Conservation (phyloP, 2,888 invertebrate genomes). For the Dryobota labecula region DNA sequence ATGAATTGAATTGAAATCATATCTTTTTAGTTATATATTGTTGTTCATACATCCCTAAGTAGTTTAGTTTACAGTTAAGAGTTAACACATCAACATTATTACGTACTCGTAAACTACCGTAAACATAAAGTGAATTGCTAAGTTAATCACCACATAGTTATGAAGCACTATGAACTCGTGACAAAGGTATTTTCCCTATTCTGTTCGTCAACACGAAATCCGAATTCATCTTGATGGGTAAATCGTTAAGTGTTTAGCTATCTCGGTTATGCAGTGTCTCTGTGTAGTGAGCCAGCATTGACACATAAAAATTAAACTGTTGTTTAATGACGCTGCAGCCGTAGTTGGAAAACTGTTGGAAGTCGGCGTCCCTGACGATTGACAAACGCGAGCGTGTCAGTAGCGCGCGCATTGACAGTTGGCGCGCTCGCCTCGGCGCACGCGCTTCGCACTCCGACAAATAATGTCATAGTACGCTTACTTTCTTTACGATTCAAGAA, state of each 20-base stretch:
- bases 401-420: constrained; percentile 74
- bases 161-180: constrained; percentile 13
- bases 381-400: constrained; percentile 65
- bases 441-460: constrained; percentile 62
- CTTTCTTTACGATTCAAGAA: constrained; percentile 61
- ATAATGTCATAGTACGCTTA: constrained; percentile 69
- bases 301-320: constrained; percentile 6
- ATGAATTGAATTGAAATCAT: background rate
- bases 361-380: constrained; percentile 32
- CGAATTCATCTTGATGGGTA: constrained; percentile 32
- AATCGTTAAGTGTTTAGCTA: background rate
- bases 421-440: constrained; percentile 75
- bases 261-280: background rate
- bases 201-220: background rate
- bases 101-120: background rate
- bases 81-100: constrained; percentile 5
- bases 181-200: constrained; percentile 37
- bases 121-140: background rate
- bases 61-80: background rate
- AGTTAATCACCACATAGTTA: constrained; percentile 5
- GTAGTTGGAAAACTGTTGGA: constrained; percentile 49
- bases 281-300: constrained; percentile 2
- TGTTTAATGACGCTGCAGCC: constrained; percentile 34
- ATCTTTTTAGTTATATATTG: background rate
- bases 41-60: background rate